Conservation (phyloP, 2,888 invertebrate genomes). For the Desoria tigrina region DNA sequence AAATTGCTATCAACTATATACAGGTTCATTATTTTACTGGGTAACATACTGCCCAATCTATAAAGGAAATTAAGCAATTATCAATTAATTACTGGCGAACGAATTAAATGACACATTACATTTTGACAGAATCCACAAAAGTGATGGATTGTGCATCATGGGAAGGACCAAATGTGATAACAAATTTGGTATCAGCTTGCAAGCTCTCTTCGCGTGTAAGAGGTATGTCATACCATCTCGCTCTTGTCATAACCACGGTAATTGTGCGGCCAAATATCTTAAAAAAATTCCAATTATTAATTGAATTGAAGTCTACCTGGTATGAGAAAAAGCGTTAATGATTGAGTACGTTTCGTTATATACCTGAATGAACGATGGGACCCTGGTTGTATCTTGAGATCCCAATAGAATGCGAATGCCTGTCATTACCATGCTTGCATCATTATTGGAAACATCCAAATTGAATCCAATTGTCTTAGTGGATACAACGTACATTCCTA, state of each 20-base stretch:
- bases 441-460: slow-evolving; percentile 83
- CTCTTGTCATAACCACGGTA: slow-evolving; percentile 70
- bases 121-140: slow-evolving; percentile 91
- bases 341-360: too few relatives aligned
- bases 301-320: not conserved
- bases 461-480: slow-evolving; percentile 87
- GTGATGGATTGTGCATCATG: slow-evolving; percentile 84
- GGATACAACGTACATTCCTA: slow-evolving; percentile 89
- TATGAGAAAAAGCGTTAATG: too few relatives aligned
- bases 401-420: slow-evolving; percentile 85
- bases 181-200: slow-evolving; percentile 86
- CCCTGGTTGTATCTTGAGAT: slow-evolving; percentile 74
- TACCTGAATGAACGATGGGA: slow-evolving; percentile 76
- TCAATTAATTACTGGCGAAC: not conserved
- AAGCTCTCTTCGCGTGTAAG: slow-evolving; percentile 90
- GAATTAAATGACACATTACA: slow-evolving; percentile 62
- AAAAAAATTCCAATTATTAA: too few relatives aligned
- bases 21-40: too few relatives aligned
- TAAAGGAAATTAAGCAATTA: slow-evolving; percentile 41
- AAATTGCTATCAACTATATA: too few relatives aligned
- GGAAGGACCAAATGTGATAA: slow-evolving; percentile 78
- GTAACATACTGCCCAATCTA: not conserved
- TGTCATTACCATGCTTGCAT: slow-evolving; percentile 83
- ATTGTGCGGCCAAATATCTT: slow-evolving; percentile 73
- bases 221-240: slow-evolving; percentile 94